Evolutionary conservation across 2,797 vertebrate genomes (phyloP), one percentile per base, ranked within the genome.

Genomic region (Psittacula echo): DNA sequence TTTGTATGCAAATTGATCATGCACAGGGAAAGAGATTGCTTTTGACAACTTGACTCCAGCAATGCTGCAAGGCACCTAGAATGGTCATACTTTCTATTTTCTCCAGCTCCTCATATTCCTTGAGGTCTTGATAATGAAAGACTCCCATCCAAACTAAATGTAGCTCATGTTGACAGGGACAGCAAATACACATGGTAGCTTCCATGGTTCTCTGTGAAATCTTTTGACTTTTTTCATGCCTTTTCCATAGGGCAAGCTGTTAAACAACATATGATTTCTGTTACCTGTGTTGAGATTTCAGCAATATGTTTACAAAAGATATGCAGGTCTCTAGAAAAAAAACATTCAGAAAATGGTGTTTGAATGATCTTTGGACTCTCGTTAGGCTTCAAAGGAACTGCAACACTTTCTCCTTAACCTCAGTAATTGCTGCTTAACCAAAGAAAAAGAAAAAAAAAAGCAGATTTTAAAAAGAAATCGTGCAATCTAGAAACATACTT

Each of bases 1-100:
- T 95, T 89, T 96, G 70, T 94, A 94, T 90, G 93, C 86, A 97
- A 92, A 97, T 87, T 73, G 60, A 29, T 93, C 39, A 48, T 82
- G 74, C 67, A 82, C n/a, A 91, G 48, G 44, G n/a, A 91, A 30
- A 67, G 60, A 93, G 72, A 95, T 96, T 92, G 60, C 58, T 97
- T 95, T 79, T 92, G 93, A 97, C 95, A 96, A 70, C 84, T 76
- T 64, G 88, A 96, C 73, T 94, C 80, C 32, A 87, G 78, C 76
- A 75, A 18, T 2, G 94, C 89, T 97, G 54, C 78, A 91, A 95
- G 93, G 89, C 91, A 94, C 86, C 92, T 85, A 82, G 76, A 93
- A 92, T 0, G 3, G 82, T 90, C 86, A n/a, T 44, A 16, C 54
- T 92, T 94, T 67, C 78, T 92, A 11, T 95, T 93, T 88, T 78